phyloP scores from a whole-genome alignment of 2,888 invertebrate species.

The Chrysotoxum bicinctum region DNA sequence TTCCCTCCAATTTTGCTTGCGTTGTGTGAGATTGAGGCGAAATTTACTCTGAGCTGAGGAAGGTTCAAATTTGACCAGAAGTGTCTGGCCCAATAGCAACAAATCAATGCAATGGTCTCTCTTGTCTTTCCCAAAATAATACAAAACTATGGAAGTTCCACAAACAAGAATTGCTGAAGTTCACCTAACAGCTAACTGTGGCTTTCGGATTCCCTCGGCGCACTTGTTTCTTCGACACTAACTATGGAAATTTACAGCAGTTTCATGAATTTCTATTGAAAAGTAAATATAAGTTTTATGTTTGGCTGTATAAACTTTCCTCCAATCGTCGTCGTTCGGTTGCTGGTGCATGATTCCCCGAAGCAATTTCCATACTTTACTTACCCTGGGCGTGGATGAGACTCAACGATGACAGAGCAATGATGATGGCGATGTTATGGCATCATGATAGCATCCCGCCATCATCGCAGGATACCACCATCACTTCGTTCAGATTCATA shows the following conservation, averaged over 20 bases:
- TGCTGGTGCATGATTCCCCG: constrained; percentile 44
- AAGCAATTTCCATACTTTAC: constrained; percentile 43
- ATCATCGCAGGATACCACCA: background rate
- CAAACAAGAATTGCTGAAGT: background rate
- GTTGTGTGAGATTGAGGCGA: too few species aligned
- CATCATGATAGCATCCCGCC: background rate
- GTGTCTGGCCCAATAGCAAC: too few species aligned
- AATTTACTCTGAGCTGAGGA: too few species aligned
- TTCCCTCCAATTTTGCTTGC: too few species aligned
- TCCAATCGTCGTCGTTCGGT: constrained; percentile 13
- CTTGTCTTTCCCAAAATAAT: background rate
- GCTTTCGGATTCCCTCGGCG: background rate
- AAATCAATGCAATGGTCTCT: too few species aligned
- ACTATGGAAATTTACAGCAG: constrained; percentile 55
- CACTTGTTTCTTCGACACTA: constrained; percentile 1
- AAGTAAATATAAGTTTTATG: constrained; percentile 34
- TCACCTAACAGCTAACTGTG: background rate
- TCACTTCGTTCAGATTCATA: background rate
- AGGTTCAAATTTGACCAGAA: too few species aligned
- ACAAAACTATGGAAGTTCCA: background rate
- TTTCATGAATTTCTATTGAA: constrained; percentile 63
- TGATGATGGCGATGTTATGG: background rate
- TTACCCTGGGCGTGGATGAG: constrained; percentile 33
- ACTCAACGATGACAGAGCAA: constrained; percentile 27
- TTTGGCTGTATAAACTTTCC: constrained; percentile 16